Evolutionary conservation across 2,888 invertebrate species (phyloP), one percentile per base, ranked within the genome.

Genomic region (Tuberolachnus salignus): DNA sequence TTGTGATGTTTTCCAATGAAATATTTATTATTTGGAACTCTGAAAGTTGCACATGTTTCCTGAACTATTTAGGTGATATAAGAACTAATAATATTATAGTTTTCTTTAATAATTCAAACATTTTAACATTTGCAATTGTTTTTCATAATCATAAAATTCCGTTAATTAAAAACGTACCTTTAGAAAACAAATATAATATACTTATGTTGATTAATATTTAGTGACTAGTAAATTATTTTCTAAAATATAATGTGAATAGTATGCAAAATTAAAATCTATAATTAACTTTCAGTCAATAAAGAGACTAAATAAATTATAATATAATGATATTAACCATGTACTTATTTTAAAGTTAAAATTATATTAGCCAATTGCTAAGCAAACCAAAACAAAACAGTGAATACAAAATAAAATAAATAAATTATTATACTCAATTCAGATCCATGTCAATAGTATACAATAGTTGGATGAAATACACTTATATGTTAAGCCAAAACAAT

Each of bases 301-400:
- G 14, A 72, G 44, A 57, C 9, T 61, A 11, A n/a, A 3, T 21
- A 10, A 61, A 26, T 34, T 0, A 51, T 16, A 72, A 72, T 51
- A 59, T 42, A 73, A 73, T 51, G 42, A 73, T 53, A 42, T 51
- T 63, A 73, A 23, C 16, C 51, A 61, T 10, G 42, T 53, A 63
- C 16, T 21, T 51, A 73, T 34, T 51, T 63, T 42, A 73, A 63
- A 51, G 49, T 51, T 73, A 73, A 72, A 49, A 42, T 14, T 21
- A 72, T 42, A 72, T 72, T 72, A 72, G 16, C 34, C 16, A 16
- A 63, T 34, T 63, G n/a, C 11, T 72, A 72, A 21, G 34, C 42
- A 63, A 63, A 21, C 51, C 61, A 59, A 64, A 70, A 71, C 34
- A 72, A 72, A 49, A 61, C 42, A 44, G 70, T 51, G 72, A 73